phyloP scores from a whole-genome alignment of 2,888 invertebrate species.

The Lacanobia wlatinum region DNA sequence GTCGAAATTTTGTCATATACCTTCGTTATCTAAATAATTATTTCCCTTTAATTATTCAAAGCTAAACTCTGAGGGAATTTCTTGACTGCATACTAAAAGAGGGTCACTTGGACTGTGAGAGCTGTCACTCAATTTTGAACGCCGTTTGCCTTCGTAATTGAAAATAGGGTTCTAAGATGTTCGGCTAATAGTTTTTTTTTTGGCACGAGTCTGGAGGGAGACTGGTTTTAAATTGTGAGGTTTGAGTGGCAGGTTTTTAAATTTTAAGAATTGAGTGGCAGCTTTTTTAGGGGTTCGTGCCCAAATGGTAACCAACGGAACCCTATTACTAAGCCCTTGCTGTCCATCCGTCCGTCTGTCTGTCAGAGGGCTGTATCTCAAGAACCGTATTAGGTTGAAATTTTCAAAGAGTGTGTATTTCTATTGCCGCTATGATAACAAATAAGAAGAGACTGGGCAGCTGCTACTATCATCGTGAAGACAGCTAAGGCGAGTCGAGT shows the following conservation, averaged over 20 bases:
- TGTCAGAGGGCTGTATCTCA: too few relatives aligned
- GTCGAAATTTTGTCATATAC: slow-evolving; percentile 32
- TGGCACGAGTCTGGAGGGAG: not conserved
- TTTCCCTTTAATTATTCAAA: slow-evolving; percentile 57
- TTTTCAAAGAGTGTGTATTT: too few relatives aligned
- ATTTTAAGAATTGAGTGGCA: not conserved
- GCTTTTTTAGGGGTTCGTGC: too few relatives aligned
- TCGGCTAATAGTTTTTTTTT: slow-evolving; percentile 53
- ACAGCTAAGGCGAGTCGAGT: too few relatives aligned
- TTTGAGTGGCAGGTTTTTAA: not conserved
- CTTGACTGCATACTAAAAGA: slow-evolving; percentile 57
- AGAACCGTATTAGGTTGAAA: too few relatives aligned
- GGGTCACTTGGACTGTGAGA: slow-evolving; percentile 51
- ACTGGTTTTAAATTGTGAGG: not conserved
- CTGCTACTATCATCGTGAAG: too few relatives aligned
- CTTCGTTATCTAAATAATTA: slow-evolving; percentile 54
- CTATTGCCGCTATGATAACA: too few relatives aligned
- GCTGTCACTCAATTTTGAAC: slow-evolving; percentile 66
- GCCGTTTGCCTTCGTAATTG: slow-evolving; percentile 59
- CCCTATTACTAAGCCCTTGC: too few relatives aligned
- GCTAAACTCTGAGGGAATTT: slow-evolving; percentile 47
- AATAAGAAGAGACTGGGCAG: too few relatives aligned
- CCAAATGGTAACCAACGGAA: too few relatives aligned
- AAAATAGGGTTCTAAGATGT: slow-evolving; percentile 54
- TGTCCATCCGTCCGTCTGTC: too few relatives aligned